phyloP scores from a whole-genome alignment of 2,888 invertebrate genomes.

The Trichopria drosophilae region DNA sequence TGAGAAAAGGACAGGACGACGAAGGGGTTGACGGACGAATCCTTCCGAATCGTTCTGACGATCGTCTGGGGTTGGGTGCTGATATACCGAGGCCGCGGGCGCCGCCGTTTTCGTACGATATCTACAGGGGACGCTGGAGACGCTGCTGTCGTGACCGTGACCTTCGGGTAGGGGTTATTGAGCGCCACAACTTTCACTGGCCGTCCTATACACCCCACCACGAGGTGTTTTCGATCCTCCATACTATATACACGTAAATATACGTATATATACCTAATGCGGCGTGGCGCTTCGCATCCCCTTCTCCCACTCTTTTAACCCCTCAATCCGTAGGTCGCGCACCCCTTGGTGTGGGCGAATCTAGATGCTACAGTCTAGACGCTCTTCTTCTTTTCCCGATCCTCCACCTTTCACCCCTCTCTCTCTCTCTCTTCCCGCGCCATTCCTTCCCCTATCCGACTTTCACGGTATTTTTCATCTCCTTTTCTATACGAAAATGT shows the following conservation, averaged over 20 bases:
- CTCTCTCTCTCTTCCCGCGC: conserved; percentile 8
- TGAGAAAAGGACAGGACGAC: too few relatives aligned
- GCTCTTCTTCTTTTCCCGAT: conserved; percentile 34
- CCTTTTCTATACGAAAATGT: too few relatives aligned
- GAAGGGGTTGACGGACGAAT: conserved; percentile 15
- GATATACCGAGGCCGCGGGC: conserved; percentile 19
- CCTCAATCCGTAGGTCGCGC: conserved; percentile 18
- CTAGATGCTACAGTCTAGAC: conserved; percentile 53
- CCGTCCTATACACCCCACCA: too few relatives aligned
- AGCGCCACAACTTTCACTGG: conserved; percentile 54
- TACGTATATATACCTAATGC: conserved; percentile 1
- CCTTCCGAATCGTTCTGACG: conserved; percentile 48
- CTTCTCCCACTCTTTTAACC: conserved; percentile 9
- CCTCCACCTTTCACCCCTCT: conserved; percentile 21
- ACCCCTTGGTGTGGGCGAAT: conserved; percentile 38
- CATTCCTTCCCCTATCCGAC: background rate
- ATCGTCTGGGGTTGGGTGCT: conserved; percentile 41
- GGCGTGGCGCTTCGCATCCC: conserved; percentile 2
- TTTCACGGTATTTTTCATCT: too few relatives aligned
- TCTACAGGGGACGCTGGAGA: conserved; percentile 31
- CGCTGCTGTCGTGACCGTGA: conserved; percentile 56
- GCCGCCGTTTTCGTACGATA: conserved; percentile 17
- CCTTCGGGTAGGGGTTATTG: conserved; percentile 50
- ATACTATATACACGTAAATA: background rate
- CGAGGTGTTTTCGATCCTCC: too few relatives aligned